phyloP scores from a whole-genome alignment of 2,888 invertebrate genomes.

The Acanthopleura granulata region DNA sequence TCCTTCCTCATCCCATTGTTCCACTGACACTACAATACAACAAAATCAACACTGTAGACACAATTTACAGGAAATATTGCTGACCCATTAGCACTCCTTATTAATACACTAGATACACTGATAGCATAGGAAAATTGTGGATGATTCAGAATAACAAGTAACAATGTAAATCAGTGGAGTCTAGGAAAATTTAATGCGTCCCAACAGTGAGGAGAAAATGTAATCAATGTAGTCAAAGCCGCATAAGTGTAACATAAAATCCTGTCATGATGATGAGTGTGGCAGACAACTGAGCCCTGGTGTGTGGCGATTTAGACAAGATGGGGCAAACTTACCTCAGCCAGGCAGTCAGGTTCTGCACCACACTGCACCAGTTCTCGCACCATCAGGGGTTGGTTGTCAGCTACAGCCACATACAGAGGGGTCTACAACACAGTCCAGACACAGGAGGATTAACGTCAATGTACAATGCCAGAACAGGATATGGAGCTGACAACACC shows the following conservation, averaged over 20 bases:
- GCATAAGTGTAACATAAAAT: background rate
- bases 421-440: constrained; percentile 43
- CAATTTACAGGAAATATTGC: no score
- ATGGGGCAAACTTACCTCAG: constrained; percentile 42
- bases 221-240: background rate
- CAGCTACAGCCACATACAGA: constrained; percentile 53
- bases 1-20: constrained; percentile 21
- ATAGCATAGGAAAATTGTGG: no score
- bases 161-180: no score
- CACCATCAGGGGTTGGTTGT: constrained; percentile 55
- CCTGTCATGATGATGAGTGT: background rate
- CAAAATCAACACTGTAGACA: no score
- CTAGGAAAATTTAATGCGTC: no score
- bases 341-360: constrained; percentile 55
- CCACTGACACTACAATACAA: constrained; percentile 4
- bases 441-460: background rate
- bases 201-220: background rate
- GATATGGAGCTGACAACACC: no score
- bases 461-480: background rate
- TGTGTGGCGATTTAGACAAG: background rate
- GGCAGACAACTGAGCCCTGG: background rate
- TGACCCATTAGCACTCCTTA: no score
- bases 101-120: no score
- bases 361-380: constrained; percentile 46
- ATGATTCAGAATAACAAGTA: no score